Conservation (phyloP, 2,888 invertebrate genomes). For the Augiades crinisus region DNA sequence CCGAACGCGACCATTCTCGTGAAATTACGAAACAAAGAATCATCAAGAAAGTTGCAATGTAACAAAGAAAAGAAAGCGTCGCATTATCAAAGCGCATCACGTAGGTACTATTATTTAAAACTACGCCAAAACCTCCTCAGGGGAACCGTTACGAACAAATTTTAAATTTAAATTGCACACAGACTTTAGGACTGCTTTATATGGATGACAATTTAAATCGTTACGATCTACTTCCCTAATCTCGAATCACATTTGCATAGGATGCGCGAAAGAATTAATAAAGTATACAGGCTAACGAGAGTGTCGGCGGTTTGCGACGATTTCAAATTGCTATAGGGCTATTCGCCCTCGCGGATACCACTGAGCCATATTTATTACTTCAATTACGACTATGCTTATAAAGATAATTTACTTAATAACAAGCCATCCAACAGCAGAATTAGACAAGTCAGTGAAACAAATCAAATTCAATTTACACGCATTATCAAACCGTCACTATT, state of each 20-base stretch:
- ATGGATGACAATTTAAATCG: slow-evolving; percentile 21
- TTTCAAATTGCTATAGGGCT: no score
- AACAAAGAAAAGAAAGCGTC: slow-evolving; percentile 65
- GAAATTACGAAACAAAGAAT: slow-evolving; percentile 70
- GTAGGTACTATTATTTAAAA: slow-evolving; percentile 35
- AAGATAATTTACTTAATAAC: not conserved
- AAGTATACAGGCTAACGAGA: not conserved
- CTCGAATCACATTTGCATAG: not conserved
- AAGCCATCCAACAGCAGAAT: not conserved
- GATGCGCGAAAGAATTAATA: not conserved
- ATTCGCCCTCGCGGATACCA: no score
- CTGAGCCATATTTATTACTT: no score
- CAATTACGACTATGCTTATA: no score
- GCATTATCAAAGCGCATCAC: slow-evolving; percentile 52
- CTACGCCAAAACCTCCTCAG: slow-evolving; percentile 3
- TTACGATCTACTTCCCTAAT: slow-evolving; percentile 8
- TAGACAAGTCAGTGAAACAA: slow-evolving; percentile 16
- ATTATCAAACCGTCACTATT: slow-evolving; percentile 25
- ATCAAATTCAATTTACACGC: slow-evolving; percentile 18
- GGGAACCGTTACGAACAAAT: slow-evolving; percentile 19
- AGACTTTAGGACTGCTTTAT: slow-evolving; percentile 36
- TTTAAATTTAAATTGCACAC: slow-evolving; percentile 39
- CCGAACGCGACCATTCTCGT: slow-evolving; percentile 50
- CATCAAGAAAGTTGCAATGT: slow-evolving; percentile 54
- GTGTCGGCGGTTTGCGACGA: no score